Evolutionary conservation across 2,113 vertebrate species (phyloP), one percentile per base, ranked within the genome.

Genomic region (Trichechus manatus): DNA sequence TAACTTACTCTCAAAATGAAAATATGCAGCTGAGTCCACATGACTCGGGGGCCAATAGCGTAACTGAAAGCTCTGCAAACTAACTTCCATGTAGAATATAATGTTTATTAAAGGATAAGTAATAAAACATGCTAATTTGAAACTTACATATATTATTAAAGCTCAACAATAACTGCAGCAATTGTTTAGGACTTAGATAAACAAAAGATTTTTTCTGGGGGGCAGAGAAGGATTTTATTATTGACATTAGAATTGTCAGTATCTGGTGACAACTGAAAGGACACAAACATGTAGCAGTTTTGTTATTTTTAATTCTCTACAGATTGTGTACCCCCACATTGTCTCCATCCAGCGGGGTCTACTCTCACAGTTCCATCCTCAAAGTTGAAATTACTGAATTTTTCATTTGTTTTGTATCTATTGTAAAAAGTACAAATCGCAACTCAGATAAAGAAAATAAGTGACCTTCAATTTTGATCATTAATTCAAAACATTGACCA

Each of bases 61-160:
- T 82, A 98, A 92, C 11, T 64, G 20, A 50, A n/a, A 80, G 27
- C 44, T 87, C 77, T 88, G 22, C 27, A 78, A 85, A 86, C 81
- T 89, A 70, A 77, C 36, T 68, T 89, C 23, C 36, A 59, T 23
- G 27, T 66, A 66, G 5, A 91, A 50, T 72, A 84, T 9, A 87
- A 42, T 0, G 1, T 31, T 64, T 78, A 64, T 68, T 64, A 85
- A 81, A 63, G 47, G 4, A 33, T 56, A 92, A 86, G 20, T 72
- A 94, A 84, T 64, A 90, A 92, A 81, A 66, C 29, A 59, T 63
- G 72, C 23, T 94, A 53, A 75, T 59, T 33, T 93, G 19, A 66
- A 79, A 23, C 9, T 64, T 25, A 11, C 72, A 42, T 91, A 81
- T 84, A 77, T 86, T 83, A 83, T 81, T 87, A 95, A 89, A 92